Conservation (phyloP, 2,113 vertebrate species). For the Gobio gobio region DNA sequence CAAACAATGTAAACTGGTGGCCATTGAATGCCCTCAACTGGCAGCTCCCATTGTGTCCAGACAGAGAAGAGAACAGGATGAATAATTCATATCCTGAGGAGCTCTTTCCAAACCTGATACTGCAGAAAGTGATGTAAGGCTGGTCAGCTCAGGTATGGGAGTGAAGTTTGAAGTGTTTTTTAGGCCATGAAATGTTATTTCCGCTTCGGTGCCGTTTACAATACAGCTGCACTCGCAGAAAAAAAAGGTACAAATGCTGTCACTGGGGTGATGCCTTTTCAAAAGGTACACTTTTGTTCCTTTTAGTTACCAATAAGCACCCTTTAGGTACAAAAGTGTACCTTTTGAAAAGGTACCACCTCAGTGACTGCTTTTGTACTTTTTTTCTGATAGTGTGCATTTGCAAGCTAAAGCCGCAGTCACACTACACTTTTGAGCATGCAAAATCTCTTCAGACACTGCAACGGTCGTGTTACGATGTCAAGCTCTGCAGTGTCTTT, state of each 20-base stretch:
- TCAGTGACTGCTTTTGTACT: too few species aligned
- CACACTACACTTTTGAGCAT: too few species aligned
- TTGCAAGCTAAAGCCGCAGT: not conserved
- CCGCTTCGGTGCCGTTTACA: not conserved
- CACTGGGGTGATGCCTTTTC: too few species aligned
- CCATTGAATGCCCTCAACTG: not conserved
- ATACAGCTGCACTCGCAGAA: not conserved
- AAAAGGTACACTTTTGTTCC: too few species aligned
- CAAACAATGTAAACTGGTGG: not conserved
- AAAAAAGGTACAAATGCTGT: too few species aligned
- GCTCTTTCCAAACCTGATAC: slow-evolving; percentile 47
- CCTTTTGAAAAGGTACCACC: too few species aligned
- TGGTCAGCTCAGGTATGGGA: not conserved
- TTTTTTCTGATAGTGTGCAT: not conserved
- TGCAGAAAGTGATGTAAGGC: not conserved
- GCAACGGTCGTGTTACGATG: too few species aligned
- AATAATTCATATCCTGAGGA: slow-evolving; percentile 48
- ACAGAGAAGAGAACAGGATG: slow-evolving; percentile 28
- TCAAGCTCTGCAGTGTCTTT: too few species aligned
- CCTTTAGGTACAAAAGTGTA: too few species aligned
- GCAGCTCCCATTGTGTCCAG: not conserved
- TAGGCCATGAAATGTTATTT: not conserved
- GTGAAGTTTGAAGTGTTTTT: not conserved
- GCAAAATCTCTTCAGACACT: too few species aligned
- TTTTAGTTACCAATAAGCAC: too few species aligned